A percentile compares a stretch with the other conserved stretches of the same genome.
Evolutionary conservation across 2,888 invertebrate genomes (phyloP).

Genomic region (Lepeophtheirus nordmannii): DNA sequence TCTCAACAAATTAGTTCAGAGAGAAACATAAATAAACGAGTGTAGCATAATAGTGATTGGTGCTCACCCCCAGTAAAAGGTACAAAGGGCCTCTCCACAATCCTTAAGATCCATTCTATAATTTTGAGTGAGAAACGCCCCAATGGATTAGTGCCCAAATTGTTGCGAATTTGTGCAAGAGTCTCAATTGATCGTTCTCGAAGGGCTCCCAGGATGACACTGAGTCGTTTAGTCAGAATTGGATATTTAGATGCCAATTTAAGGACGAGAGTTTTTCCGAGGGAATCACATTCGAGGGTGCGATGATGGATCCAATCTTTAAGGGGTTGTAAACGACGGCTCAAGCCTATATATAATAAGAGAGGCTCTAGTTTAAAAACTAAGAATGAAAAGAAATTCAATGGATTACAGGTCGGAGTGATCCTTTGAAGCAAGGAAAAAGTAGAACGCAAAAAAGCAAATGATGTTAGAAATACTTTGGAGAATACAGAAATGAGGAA

Average conservation of each 20-base stretch:
- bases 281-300: neutral
- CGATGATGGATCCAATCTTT: neutral
- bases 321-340: neutral
- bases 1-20: too few relatives aligned
- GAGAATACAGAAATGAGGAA: neutral
- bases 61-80: neutral
- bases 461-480: neutral
- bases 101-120: neutral
- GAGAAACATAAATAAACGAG: too few relatives aligned
- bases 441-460: neutral
- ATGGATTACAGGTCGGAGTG: neutral
- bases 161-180: neutral
- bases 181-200: neutral
- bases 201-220: neutral
- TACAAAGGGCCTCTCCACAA: neutral
- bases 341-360: neutral
- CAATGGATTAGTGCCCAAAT: neutral
- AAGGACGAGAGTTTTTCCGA: neutral
- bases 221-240: neutral
- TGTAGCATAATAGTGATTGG: neutral
- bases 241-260: neutral
- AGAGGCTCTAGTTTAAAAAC: neutral
- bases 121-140: neutral
- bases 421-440: neutral
- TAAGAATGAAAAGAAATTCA: neutral